These are phyloP conservation scores for Limonius californicus DNA, from an alignment of 1,140 invertebrate genomes.

Conservation along the genomic window DNA sequence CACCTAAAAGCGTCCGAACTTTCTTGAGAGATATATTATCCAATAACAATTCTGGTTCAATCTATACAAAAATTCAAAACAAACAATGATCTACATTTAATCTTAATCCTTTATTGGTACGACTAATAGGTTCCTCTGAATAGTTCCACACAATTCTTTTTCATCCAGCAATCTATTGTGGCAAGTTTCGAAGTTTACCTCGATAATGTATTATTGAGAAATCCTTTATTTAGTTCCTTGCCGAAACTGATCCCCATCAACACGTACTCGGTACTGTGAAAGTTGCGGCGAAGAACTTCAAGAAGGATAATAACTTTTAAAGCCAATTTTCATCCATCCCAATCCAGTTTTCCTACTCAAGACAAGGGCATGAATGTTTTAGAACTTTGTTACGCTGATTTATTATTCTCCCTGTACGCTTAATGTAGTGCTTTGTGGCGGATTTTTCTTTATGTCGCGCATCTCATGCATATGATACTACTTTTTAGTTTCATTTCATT, in stretches of 20 bases:
- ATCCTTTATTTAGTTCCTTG: neutral
- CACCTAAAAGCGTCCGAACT: too few species aligned
- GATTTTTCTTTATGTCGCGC: too few species aligned
- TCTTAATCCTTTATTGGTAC: too few species aligned
- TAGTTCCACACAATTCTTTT: too few species aligned
- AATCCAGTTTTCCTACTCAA: constrained; percentile 8
- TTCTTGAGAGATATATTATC: too few species aligned
- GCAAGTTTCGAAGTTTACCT: neutral
- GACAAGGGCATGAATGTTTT: neutral
- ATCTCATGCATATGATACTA: too few species aligned
- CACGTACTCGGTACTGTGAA: neutral
- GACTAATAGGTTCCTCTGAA: too few species aligned
- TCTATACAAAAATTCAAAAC: too few species aligned
- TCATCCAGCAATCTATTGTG: neutral
- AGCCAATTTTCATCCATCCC: constrained; percentile 12
- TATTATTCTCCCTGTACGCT: neutral
- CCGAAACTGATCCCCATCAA: neutral
- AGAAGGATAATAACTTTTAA: constrained; percentile 12
- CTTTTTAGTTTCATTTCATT: too few species aligned
- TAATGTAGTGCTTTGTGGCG: too few species aligned
- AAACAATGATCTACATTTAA: too few species aligned
- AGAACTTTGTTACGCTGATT: constrained; percentile 1
- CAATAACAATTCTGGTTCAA: too few species aligned
- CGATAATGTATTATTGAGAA: neutral
- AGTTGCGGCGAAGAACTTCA: neutral